Evolutionary conservation across 2,888 invertebrate species (phyloP).

Genomic region (Clostera curtula): DNA sequence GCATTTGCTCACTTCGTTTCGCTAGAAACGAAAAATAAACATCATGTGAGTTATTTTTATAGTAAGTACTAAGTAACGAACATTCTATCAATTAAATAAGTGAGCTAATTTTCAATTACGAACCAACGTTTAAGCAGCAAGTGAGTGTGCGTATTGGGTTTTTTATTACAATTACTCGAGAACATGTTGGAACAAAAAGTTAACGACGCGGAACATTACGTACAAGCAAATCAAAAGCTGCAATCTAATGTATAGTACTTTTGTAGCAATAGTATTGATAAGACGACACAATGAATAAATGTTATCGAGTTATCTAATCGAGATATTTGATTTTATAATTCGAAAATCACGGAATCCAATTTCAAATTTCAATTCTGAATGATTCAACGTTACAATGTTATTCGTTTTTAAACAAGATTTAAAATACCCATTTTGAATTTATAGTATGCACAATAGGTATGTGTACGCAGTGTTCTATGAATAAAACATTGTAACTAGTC

Average conservation of each 20-base stretch:
- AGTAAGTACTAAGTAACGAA: conserved; percentile 10
- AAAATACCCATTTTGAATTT: too few species aligned
- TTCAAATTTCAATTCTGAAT: too few species aligned
- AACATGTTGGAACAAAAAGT: conserved; percentile 37
- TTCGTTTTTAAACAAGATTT: too few species aligned
- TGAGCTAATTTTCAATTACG: conserved; percentile 47
- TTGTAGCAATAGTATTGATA: too few species aligned
- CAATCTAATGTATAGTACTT: not conserved
- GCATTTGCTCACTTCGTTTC: conserved; percentile 8
- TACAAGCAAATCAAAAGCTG: conserved; percentile 29
- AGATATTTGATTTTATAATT: too few species aligned
- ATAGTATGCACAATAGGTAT: too few species aligned
- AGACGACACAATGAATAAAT: too few species aligned
- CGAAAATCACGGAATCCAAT: too few species aligned
- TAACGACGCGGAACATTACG: conserved; percentile 41
- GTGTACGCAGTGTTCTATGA: too few species aligned
- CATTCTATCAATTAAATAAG: conserved; percentile 44
- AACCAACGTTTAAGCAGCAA: conserved; percentile 20
- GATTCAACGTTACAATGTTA: too few species aligned
- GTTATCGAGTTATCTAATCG: too few species aligned
- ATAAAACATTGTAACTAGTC: too few species aligned
- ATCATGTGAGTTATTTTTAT: conserved; percentile 13
- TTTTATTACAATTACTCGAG: conserved; percentile 45
- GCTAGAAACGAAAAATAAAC: conserved; percentile 6
- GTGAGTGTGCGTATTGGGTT: conserved; percentile 31